phyloP scores from a whole-genome alignment of 2,888 invertebrate genomes.

The Cryptophagus acutangulus region DNA sequence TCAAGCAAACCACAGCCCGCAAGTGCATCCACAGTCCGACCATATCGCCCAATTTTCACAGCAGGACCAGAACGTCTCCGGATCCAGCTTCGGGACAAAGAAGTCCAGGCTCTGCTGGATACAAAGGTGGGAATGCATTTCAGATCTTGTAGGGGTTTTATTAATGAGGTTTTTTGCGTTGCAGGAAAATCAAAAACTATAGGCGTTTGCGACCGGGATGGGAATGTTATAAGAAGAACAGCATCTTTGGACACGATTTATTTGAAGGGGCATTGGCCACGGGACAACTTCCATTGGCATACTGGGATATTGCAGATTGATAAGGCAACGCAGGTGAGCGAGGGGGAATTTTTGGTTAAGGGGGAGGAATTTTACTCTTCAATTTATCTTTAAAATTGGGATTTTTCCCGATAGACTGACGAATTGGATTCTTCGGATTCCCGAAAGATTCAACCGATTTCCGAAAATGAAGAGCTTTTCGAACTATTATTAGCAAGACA shows the following conservation, averaged over 20 bases:
- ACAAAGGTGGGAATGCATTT: constrained; percentile 55
- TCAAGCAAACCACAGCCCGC: constrained; percentile 56
- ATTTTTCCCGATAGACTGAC: constrained; percentile 57
- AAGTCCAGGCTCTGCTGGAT: constrained; percentile 67
- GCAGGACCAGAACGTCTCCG: constrained; percentile 63
- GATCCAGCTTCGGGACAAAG: constrained; percentile 67
- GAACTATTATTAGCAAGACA: constrained; percentile 50
- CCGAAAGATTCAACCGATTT: constrained; percentile 51
- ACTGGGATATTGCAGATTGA: constrained; percentile 66
- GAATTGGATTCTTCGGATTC: constrained; percentile 53
- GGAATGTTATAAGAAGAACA: constrained; percentile 65
- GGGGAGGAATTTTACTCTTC: too few relatives aligned
- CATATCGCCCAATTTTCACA: constrained; percentile 61
- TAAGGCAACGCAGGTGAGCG: constrained; percentile 69
- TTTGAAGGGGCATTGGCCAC: constrained; percentile 72
- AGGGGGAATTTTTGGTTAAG: neutral
- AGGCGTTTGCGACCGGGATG: constrained; percentile 48
- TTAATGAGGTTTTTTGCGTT: constrained; percentile 23
- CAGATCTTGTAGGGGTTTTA: too few relatives aligned
- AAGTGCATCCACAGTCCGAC: constrained; percentile 62
- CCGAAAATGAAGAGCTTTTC: constrained; percentile 55
- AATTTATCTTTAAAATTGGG: too few relatives aligned
- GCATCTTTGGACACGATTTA: constrained; percentile 76
- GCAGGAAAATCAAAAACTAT: constrained; percentile 54
- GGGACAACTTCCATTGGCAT: constrained; percentile 64